Base-by-base conservation (phyloP, 2,888 invertebrate species). In the Helleia helle region DNA sequence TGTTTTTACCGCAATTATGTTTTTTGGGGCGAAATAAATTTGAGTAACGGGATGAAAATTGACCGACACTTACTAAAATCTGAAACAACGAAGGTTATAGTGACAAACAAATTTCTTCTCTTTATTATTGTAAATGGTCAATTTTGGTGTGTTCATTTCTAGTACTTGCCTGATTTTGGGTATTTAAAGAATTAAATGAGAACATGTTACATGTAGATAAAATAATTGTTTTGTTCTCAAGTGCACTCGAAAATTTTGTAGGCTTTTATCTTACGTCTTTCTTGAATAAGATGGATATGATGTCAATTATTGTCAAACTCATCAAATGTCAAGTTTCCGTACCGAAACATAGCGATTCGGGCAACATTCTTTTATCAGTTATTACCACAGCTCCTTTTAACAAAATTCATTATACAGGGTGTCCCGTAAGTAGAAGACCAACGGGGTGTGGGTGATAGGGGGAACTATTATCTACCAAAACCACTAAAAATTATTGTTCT, bases 191-290 rank as follows among this genome's bases (percentile, higher is more conserved):
- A 66, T 85, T 84, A 80, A 86, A 58, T 80, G 85, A 85, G 71
- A 86, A 84, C 85, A 86, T 86, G 77, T 81, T 85, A 83, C 85
- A 84, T 85, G 75, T 67, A 81, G 66, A 65, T 72, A 62, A 65
- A 58, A 63, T 65, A 51, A 63, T 54, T 60, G 57, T 74, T 61
- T 70, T 59, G 69, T 70, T 71, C 67, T 65, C 62, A 66, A 76
- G 76, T 77, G 77, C 76, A 84, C 83, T 81, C 74, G 76, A 80
- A 81, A 84, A 84, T 83, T 84, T 84, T 81, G 83, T 80, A 77
- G 73, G 75, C 75, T 57, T 71, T 46, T 46, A n/a, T 46, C 38
- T 47, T 50, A 40, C 37, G 42, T 41, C 46, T 43, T 68, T 75
- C 74, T 22, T 1, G 8, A 22, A 7, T 22, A 22, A 22, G 22